Base-by-base conservation (phyloP, 2,888 invertebrate species). In the Oithona nana region DNA sequence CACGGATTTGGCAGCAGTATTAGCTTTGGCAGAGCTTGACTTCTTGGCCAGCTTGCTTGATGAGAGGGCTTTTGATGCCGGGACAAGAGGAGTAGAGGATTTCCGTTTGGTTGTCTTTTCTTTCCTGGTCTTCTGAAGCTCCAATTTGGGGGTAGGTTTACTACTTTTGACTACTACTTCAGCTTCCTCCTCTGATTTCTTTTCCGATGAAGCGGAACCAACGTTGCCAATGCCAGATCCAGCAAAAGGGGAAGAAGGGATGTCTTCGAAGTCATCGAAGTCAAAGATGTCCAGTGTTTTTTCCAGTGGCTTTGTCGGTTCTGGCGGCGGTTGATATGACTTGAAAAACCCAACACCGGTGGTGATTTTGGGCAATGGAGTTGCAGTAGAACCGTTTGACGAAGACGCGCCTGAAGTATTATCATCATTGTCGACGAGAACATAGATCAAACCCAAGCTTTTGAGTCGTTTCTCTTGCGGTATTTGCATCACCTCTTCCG, bases 361-460 rank as follows among this genome's bases (percentile, higher is more conserved):
- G 39, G 16, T 16, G 6, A 39, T 39, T 39, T 11, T 39, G 39
- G 39, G 39, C n/a, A n/a, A n/a, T n/a, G n/a, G n/a, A n/a, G n/a
- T n/a, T 11, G 39, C 39, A 11, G 39, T 39, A 39, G 6, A 16
- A 6, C 39, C 39, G 39, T 39, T 39, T 11, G 39, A 39, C 39
- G 6, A 11, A 16, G 6, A 16, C 8, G 8, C 16, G 39, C 39
- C 39, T 39, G 8, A 6, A 6, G 39, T 39, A 26, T 3, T 24
- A 24, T 54, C 11, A 2, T 54, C 26, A 20, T 22, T 26, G 24
- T 54, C 24, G 2, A 54, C 26, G 16, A 24, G 22, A 16, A 59
- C 49, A 50, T 59, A 59, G 20, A 59, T 29, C 2, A 49, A 50
- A 1, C 59, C 59, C 6, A 59, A 50, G 20, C 22, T 55, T 48